Conservation (phyloP, 2,797 vertebrate species). For the Diplodus puntazzo region DNA sequence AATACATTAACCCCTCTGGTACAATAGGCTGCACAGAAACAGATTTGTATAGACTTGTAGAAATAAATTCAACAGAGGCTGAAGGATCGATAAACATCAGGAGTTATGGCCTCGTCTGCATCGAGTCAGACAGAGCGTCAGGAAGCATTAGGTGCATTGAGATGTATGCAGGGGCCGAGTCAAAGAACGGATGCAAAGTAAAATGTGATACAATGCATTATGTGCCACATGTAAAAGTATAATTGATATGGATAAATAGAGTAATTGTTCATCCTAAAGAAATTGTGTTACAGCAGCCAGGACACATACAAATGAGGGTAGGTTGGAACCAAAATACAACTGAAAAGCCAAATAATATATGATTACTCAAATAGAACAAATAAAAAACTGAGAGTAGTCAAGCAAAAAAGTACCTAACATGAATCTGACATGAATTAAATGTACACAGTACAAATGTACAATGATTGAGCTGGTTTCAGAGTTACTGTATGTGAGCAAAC, state of each 20-base stretch:
- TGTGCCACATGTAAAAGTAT: conserved; percentile 5
- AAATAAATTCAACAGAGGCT: conserved; percentile 78
- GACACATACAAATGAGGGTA: background rate
- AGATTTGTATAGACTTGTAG: conserved; percentile 81
- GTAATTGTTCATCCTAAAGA: background rate
- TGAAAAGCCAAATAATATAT: background rate
- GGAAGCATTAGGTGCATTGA: conserved; percentile 56
- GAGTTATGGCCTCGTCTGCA: conserved; percentile 64
- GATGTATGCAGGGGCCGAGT: conserved; percentile 49
- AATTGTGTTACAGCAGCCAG: conserved; percentile 16
- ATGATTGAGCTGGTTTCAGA: background rate
- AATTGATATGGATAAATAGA: conserved; percentile 7
- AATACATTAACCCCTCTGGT: conserved; percentile 84
- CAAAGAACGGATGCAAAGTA: conserved; percentile 22
- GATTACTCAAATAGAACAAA: background rate
- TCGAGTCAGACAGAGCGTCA: conserved; percentile 61
- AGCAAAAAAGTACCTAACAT: conserved; percentile 1
- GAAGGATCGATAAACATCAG: conserved; percentile 80
- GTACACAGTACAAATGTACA: no score
- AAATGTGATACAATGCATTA: conserved; percentile 17
- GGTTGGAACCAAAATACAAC: background rate
- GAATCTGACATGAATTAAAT: background rate
- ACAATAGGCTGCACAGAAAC: conserved; percentile 79
- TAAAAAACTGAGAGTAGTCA: background rate
- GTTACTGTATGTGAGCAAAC: background rate